Evolutionary conservation across 2,888 invertebrate species (phyloP), one percentile per base, ranked within the genome.

Genomic region (Lycocerus yunnanus): DNA sequence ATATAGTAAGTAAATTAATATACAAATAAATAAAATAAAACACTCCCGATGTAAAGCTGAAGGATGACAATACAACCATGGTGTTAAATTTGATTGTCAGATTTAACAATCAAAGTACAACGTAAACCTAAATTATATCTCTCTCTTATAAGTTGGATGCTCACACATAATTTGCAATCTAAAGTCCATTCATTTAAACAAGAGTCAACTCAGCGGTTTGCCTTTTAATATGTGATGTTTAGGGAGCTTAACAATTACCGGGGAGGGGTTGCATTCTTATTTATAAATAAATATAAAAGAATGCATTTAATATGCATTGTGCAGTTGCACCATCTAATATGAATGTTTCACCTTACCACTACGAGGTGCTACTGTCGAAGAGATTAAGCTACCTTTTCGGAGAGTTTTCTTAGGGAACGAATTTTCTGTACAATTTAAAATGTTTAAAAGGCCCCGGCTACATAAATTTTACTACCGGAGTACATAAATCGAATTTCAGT

Each of bases 401-500:
- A n/a, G 6, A n/a, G n/a, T n/a, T 8, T 43, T 43, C 43, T 43
- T n/a, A n/a, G 43, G 43, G 43, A 43, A 43, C 43, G 43, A 43
- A 43, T 43, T 43, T 43, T n/a, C n/a, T 43, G 43, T n/a, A n/a
- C 13, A 43, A 43, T 43, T 43, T 43, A 43, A 43, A 43, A 43
- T n/a, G 43, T n/a, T 27, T 43, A 43, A 63, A 63, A 63, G 20
- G 20, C 20, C 13, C 20, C 61, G 15, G 20, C 15, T 60, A 60
- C 11, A 63, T 18, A 60, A 69, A 69, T 21, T 59, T 69, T 20
- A 58, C 16, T 69, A 58, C 58, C 11, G 58, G 58, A 75, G 80
- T 80, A 80, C 79, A 83, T 83, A 83, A 83, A 83, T 83, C 83
- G 83, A 83, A 82, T 80, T 80, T 78, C 77, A 75, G 79, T 76